Base-by-base conservation (phyloP, 2,888 invertebrate species). In the Thymelicus sylvestris region DNA sequence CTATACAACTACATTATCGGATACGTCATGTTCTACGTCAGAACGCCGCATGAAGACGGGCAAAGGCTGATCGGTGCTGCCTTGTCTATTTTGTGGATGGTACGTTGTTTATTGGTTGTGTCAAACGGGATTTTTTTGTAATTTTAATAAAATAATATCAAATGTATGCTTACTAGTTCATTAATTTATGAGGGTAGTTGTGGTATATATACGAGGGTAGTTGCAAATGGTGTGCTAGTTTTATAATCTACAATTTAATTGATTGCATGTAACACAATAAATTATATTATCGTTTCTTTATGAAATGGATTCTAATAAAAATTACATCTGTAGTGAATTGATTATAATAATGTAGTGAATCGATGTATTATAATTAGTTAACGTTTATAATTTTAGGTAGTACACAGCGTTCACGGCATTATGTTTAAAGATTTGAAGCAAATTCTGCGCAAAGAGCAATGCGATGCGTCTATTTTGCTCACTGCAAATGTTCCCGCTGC, bases 401-500 rank as follows among this genome's bases (percentile, higher is more conserved):
- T 99, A 0, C 99, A 99, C 79, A 98, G 98, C 85, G 99, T 99
- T 0, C 98, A 99, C 83, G 99, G 99, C 19, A 98, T 99, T 73
- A 99, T 99, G 97, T 99, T 99, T 86, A 99, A 99, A 92, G 99
- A 99, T 91, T 93, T 99, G 31, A 99, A 99, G 83, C 99, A 99
- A 92, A 99, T 99, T 76, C 92, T 99, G 75, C 95, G 99, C 67
- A 99, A 99, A 86, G 99, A 99, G 86, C 99, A 99, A 85, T 99
- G 99, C 84, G 99, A 99, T 90, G 99, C 99, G 0, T 98, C 99
- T 0, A 97, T 99, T 81, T 93, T 99, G 75, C 95, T 99, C 1
- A 99, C 99, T 0, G 99, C 99, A 6, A 99, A 99, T 90, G 99
- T 99, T 15, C 99, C 99, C 0, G 99, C 99, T 0, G 99, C 99